phyloP scores from a whole-genome alignment of 2,113 vertebrate genomes.

The Scopus umbretta region DNA sequence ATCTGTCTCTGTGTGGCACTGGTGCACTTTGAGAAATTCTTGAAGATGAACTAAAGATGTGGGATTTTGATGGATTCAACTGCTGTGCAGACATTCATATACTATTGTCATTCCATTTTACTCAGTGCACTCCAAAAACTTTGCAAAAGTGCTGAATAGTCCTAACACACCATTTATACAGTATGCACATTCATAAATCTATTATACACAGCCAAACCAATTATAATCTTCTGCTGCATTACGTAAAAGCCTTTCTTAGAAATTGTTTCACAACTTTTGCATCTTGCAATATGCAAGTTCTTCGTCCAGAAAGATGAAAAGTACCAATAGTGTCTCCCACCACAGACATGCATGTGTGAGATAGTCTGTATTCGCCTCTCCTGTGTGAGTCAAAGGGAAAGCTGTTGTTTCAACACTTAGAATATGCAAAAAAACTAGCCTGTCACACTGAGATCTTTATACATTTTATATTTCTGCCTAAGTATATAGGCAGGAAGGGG shows the following conservation, averaged over 20 bases:
- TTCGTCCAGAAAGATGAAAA: not conserved
- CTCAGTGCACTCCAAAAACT: not conserved
- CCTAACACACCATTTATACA: not conserved
- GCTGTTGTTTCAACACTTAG: not conserved
- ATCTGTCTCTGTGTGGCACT: slow-evolving; percentile 58
- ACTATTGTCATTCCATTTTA: not conserved
- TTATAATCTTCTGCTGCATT: not conserved
- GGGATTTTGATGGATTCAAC: not conserved
- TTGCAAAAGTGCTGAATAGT: not conserved
- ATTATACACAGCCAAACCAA: not conserved
- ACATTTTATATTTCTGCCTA: not conserved
- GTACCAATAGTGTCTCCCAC: not conserved
- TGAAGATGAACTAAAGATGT: not conserved
- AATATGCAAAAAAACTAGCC: not conserved
- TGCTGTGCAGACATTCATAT: not conserved
- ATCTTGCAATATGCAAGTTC: not conserved
- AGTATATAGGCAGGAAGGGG: not conserved
- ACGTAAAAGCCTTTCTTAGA: not conserved
- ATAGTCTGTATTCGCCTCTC: not conserved
- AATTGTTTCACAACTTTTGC: not conserved
- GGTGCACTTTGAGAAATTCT: slow-evolving; percentile 44
- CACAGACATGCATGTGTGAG: not conserved
- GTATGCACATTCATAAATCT: not conserved
- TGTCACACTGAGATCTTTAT: not conserved
- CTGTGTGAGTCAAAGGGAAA: not conserved